Conservation (phyloP, 2,888 invertebrate species). For the Cephus spinipes region DNA sequence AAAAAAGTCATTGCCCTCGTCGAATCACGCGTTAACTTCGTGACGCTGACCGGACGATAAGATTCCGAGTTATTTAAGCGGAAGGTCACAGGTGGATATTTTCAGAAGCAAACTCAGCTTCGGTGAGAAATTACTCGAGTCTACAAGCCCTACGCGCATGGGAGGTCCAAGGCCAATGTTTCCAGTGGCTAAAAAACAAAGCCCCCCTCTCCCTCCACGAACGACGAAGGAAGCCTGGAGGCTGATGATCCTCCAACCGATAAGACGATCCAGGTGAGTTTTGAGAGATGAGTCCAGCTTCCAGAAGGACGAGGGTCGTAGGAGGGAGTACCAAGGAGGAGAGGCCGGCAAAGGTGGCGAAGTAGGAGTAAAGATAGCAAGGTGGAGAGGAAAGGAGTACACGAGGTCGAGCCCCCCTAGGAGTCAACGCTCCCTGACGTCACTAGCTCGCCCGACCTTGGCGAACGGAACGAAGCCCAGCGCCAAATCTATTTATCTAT, state of each 20-base stretch:
- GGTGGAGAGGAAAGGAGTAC: conserved; percentile 32
- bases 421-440: conserved; percentile 62
- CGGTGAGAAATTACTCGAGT: not conserved
- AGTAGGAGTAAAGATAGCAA: conserved; percentile 12
- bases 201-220: not conserved
- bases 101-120: not conserved
- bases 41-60: conserved; percentile 1
- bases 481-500: conserved; percentile 51
- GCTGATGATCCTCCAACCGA: not conserved
- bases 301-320: not conserved
- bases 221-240: not conserved
- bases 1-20: not conserved
- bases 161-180: not conserved
- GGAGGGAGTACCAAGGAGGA: not conserved
- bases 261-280: not conserved
- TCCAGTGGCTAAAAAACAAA: not conserved
- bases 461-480: conserved; percentile 41
- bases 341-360: not conserved
- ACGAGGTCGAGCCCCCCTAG: conserved; percentile 57
- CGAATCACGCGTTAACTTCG: not conserved
- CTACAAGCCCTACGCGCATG: not conserved
- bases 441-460: conserved; percentile 54
- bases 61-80: conserved; percentile 4
- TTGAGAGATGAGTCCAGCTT: not conserved
- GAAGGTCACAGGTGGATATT: conserved; percentile 6